Conservation (phyloP, 2,888 invertebrate species). For the Cryptus viduatorius region DNA sequence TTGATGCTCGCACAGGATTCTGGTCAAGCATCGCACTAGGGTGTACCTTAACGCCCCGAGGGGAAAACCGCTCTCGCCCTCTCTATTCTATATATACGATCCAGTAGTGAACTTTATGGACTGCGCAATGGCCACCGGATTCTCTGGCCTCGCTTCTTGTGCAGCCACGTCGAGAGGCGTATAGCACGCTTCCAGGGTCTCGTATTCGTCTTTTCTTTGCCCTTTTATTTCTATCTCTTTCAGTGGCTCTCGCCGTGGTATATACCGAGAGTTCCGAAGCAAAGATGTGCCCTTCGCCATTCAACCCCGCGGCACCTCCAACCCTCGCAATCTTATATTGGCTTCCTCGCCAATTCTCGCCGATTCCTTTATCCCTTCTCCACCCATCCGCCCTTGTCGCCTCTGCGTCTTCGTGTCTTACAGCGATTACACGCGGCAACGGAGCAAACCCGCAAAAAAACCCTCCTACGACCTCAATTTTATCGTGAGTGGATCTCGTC, state of each 20-base stretch:
- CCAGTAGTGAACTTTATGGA: slow-evolving; percentile 81
- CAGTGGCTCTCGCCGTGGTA: slow-evolving; percentile 26
- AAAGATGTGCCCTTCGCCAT: slow-evolving; percentile 31
- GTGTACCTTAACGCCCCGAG: slow-evolving; percentile 75
- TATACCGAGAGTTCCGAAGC: slow-evolving; percentile 18
- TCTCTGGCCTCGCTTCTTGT: slow-evolving; percentile 45
- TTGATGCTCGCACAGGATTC: slow-evolving; percentile 75
- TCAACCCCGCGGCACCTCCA: slow-evolving; percentile 35
- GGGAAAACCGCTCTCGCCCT: slow-evolving; percentile 73
- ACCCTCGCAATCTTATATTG: slow-evolving; percentile 71
- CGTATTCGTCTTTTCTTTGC: slow-evolving; percentile 61
- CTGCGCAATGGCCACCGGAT: slow-evolving; percentile 78
- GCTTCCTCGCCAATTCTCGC: slow-evolving; percentile 73
- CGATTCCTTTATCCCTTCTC: slow-evolving; percentile 76
- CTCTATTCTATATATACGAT: slow-evolving; percentile 51
- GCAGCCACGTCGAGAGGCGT: slow-evolving; percentile 42
- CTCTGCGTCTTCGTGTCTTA: slow-evolving; percentile 73
- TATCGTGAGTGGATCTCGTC: slow-evolving; percentile 66
- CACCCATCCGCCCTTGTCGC: slow-evolving; percentile 64
- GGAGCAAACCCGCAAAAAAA: slow-evolving; percentile 46
- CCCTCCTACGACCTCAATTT: slow-evolving; percentile 60
- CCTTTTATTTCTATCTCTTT: slow-evolving; percentile 65
- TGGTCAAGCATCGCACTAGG: slow-evolving; percentile 68
- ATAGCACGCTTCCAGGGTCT: slow-evolving; percentile 23
- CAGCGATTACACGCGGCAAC: slow-evolving; percentile 76